Conservation (phyloP, 30 jellyfish, hydroid and myxozoan species). For the Rhopilema esculentum region DNA sequence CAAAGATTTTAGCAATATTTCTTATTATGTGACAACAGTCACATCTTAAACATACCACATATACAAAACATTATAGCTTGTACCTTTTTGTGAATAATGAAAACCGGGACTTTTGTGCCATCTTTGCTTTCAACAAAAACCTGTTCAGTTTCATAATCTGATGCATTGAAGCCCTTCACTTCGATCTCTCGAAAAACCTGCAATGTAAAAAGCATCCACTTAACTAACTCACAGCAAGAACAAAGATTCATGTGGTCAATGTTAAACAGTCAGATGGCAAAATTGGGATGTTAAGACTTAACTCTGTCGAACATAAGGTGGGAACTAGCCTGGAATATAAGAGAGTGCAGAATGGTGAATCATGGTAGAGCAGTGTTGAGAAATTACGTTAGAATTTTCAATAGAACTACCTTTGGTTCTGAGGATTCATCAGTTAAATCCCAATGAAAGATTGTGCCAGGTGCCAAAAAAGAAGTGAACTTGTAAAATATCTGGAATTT, state of each 20-base stretch:
- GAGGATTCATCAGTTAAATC: constrained; percentile 34
- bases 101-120: constrained; percentile 92
- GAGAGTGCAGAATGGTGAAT: not conserved
- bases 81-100: constrained; percentile 90
- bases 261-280: not conserved
- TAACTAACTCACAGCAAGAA: not conserved
- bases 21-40: too few species aligned
- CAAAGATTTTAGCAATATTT: too few species aligned
- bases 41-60: too few species aligned
- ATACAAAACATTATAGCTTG: too few species aligned
- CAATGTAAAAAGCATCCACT: not conserved
- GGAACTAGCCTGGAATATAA: not conserved
- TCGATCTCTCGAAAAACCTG: constrained; percentile 84
- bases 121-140: constrained; percentile 90
- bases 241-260: not conserved
- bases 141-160: constrained; percentile 83
- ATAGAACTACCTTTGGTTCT: constrained; percentile 74
- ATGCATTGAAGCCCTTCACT: constrained; percentile 83
- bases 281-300: not conserved
- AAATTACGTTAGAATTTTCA: too few species aligned
- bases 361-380: too few species aligned
- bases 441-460: constrained; percentile 78
- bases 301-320: not conserved
- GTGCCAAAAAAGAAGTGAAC: constrained; percentile 80
- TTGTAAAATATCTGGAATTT: constrained; percentile 66